Percentiles rank a stretch among this genome's conserved stretches.
phyloP scores from a whole-genome alignment of 2,888 invertebrate species.

The Clanis bilineata region DNA sequence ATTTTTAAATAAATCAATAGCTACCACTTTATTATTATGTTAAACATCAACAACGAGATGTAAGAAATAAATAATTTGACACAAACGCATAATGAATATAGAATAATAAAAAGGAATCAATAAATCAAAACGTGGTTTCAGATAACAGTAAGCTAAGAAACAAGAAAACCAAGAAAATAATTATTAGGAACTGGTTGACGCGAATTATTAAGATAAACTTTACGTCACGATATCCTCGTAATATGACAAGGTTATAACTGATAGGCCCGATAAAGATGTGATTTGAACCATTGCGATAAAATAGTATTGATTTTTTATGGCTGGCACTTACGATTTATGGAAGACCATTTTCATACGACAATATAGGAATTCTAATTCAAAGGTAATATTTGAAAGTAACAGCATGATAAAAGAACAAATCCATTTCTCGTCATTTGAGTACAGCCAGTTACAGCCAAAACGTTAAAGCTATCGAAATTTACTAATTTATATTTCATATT shows the following conservation, averaged over 20 bases:
- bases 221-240: constrained; percentile 33
- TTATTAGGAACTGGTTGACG: constrained; percentile 28
- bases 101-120: neutral
- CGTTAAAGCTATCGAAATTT: neutral
- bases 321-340: too few species aligned
- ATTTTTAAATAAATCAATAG: too few species aligned
- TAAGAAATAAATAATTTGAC: neutral
- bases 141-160: neutral
- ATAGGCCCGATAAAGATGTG: neutral
- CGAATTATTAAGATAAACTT: constrained; percentile 35
- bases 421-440: too few species aligned
- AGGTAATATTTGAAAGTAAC: too few species aligned
- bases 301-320: too few species aligned
- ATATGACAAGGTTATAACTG: constrained; percentile 33
- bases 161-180: neutral
- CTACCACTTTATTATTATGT: neutral
- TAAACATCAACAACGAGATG: neutral
- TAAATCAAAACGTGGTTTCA: neutral
- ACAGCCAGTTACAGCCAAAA: too few species aligned
- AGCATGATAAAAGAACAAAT: too few species aligned
- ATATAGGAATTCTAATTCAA: too few species aligned
- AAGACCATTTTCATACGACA: too few species aligned
- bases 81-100: neutral
- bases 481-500: neutral
- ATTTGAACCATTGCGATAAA: neutral